Base-by-base conservation (phyloP, 2,113 vertebrate species). In the Gymnorhina tibicen region DNA sequence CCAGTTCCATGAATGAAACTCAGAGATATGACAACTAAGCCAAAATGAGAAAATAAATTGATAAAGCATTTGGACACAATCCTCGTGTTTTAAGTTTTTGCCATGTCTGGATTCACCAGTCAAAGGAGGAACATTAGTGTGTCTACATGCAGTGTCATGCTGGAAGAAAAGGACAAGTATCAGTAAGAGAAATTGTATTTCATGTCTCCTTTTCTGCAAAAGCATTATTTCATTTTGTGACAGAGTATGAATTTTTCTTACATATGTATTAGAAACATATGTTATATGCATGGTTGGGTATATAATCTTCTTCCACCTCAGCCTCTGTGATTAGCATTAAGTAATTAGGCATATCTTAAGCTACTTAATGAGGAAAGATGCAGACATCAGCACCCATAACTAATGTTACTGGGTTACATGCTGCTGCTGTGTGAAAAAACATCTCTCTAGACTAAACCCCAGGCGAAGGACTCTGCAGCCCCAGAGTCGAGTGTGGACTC, bases 401-500 rank as follows among this genome's bases (percentile, higher is more conserved):
- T 44, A 60, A 70, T 3, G 1, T 6, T 32, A 16, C 0, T 49
- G 58, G 35, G 41, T 37, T 70, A 55, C 11, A 30, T 16, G 7
- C 56, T 63, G 66, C 53, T 78, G 56, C 44, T 76, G 10, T 3
- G 1, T 62, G 55, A 59, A 58, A 62, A 66, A 73, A 35, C 3
- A 7, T 17, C 23, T 39, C 47, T 60, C 24, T 64, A 91, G 39
- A 53, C 26, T 39, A 67, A 50, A 41, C 3, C 16, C 10, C 60
- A 60, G 68, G 3, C 10, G 32, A 66, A 83, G 42, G 13, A 53
- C 32, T 85, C 41, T 23, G 18, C 69, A 87, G 42, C 4, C 39
- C 27, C 20, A 15, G 24, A 58, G 41, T 2, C 0, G 0, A 59
- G 30, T 37, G 24, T 4, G 42, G 30, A 28, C 35, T 89, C 64